phyloP scores from a whole-genome alignment of 2,888 invertebrate species.

The Cryptophagus acutangulus region DNA sequence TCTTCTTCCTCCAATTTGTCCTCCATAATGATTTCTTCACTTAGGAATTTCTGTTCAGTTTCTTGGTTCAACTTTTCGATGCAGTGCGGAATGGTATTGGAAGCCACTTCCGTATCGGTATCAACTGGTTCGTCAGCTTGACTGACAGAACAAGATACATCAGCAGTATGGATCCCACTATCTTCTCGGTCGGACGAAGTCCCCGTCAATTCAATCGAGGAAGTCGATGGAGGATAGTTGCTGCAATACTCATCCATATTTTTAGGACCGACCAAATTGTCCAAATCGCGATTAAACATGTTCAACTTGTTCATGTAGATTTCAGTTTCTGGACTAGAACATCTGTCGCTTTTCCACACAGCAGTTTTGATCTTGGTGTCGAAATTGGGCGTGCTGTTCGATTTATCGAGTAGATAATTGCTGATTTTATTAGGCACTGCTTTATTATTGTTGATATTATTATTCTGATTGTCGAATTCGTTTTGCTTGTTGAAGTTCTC shows the following conservation, averaged over 20 bases:
- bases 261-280: constrained; percentile 38
- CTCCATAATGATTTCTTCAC: too few species aligned
- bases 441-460: constrained; percentile 23
- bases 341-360: constrained; percentile 37
- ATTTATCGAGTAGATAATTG: constrained; percentile 33
- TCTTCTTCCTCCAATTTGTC: constrained; percentile 17
- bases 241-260: constrained; percentile 43
- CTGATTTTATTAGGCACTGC: constrained; percentile 33
- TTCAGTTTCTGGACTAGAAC: constrained; percentile 56
- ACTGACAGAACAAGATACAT: constrained; percentile 68
- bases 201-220: constrained; percentile 58
- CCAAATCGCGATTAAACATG: constrained; percentile 47
- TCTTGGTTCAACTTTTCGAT: constrained; percentile 36
- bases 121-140: constrained; percentile 71
- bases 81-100: constrained; percentile 39
- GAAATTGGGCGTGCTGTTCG: constrained; percentile 26
- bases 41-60: constrained; percentile 12
- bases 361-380: not conserved
- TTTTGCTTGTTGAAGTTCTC: constrained; percentile 31
- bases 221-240: constrained; percentile 53
- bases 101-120: constrained; percentile 36
- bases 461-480: constrained; percentile 18
- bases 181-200: constrained; percentile 65
- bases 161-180: constrained; percentile 73
- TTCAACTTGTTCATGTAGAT: constrained; percentile 44